Conservation (phyloP, 2,113 vertebrate species). For the Labrus mixtus region DNA sequence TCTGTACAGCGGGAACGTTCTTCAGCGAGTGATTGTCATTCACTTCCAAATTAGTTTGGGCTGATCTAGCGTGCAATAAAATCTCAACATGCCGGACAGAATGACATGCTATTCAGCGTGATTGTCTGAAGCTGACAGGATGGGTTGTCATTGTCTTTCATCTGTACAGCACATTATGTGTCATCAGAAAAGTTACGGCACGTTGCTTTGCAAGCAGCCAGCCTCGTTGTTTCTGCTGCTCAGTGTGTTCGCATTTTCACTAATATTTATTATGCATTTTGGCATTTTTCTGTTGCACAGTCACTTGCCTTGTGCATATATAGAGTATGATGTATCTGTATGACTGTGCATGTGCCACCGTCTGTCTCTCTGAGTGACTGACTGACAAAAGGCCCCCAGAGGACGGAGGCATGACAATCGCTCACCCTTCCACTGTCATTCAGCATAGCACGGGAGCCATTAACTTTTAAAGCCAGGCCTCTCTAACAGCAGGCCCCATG, state of each 20-base stretch:
- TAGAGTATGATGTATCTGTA: constrained; percentile 26
- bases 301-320: constrained; percentile 17
- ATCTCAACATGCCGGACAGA: constrained; percentile 66
- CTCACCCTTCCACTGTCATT: constrained; percentile 79
- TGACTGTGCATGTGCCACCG: constrained; percentile 33
- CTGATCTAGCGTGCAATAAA: constrained; percentile 66
- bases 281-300: constrained; percentile 16
- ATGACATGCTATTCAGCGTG: constrained; percentile 61
- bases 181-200: constrained; percentile 61
- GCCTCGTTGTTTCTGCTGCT: constrained; percentile 35
- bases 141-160: constrained; percentile 61
- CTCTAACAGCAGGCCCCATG: constrained; percentile 64
- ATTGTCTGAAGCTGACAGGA: constrained; percentile 57
- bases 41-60: constrained; percentile 70
- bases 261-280: constrained; percentile 31
- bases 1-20: constrained; percentile 52
- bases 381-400: constrained; percentile 71
- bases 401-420: constrained; percentile 68
- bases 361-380: constrained; percentile 67
- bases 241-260: constrained; percentile 26
- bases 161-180: constrained; percentile 52
- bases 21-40: constrained; percentile 66
- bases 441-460: constrained; percentile 70
- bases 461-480: constrained; percentile 79
- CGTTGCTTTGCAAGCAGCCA: constrained; percentile 26